Conservation (phyloP, 1,140 invertebrate genomes). For the Drosophila erecta region DNA sequence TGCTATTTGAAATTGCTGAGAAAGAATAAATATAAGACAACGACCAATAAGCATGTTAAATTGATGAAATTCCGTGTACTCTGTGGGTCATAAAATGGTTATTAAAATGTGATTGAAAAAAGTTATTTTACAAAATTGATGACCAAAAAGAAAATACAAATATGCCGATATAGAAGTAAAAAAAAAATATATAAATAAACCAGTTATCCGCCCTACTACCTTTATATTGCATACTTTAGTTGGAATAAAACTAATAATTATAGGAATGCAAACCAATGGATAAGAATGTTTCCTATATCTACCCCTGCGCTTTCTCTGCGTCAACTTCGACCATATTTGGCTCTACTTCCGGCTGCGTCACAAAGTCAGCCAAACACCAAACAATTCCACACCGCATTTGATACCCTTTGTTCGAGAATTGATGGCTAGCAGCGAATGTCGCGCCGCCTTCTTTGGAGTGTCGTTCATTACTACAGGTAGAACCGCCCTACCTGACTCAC, state of each 20-base stretch:
- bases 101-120: constrained; percentile 20
- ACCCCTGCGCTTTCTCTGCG: constrained; percentile 17
- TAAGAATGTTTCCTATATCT: background rate
- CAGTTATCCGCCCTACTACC: no score
- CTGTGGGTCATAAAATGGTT: constrained; percentile 19
- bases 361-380: background rate
- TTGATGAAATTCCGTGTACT: constrained; percentile 42
- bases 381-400: background rate
- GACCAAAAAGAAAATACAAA: no score
- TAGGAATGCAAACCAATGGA: background rate
- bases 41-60: constrained; percentile 8
- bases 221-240: no score
- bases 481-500: constrained; percentile 13
- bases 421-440: constrained; percentile 29
- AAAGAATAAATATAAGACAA: constrained; percentile 45
- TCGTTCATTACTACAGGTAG: constrained; percentile 67
- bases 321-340: background rate
- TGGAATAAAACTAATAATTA: no score
- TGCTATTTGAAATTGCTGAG: constrained; percentile 68
- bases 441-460: constrained; percentile 63
- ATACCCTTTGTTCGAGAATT: constrained; percentile 49
- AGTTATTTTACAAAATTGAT: background rate
- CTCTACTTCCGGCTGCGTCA: constrained; percentile 14
- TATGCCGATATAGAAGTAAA: no score
- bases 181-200: no score